phyloP scores from a whole-genome alignment of 2,113 vertebrate species.

The Xenotilapia caudafasciata region DNA sequence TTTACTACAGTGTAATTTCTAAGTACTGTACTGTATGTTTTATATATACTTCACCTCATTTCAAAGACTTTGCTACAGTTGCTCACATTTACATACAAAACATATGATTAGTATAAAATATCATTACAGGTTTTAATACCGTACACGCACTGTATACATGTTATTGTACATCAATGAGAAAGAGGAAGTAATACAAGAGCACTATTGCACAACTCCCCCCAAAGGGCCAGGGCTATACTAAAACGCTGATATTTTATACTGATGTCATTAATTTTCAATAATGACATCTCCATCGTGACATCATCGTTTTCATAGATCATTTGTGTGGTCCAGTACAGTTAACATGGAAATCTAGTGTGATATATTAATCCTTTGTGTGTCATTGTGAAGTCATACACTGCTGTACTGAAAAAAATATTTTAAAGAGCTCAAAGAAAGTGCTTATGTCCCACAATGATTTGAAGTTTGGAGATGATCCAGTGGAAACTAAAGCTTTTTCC shows the following conservation, averaged over 20 bases:
- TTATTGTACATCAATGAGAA: neutral
- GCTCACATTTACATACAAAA: neutral
- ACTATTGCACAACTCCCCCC: neutral
- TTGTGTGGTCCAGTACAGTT: neutral
- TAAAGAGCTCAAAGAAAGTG: neutral
- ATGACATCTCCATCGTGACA: neutral
- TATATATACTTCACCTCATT: neutral
- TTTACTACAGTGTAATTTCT: neutral
- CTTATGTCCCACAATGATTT: neutral
- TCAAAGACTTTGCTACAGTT: neutral
- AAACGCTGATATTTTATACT: neutral
- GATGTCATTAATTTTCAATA: neutral
- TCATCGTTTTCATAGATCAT: neutral
- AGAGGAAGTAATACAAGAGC: neutral
- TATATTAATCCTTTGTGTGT: neutral
- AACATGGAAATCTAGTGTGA: neutral
- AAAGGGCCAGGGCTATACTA: neutral
- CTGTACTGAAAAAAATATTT: neutral
- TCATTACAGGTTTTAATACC: neutral
- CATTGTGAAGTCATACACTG: neutral
- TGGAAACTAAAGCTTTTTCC: neutral
- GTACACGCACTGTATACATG: neutral
- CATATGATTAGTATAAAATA: neutral
- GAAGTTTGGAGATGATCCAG: neutral
- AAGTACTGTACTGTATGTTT: rapidly evolving